These are phyloP conservation scores for Cyphotilapia sp. DNA, from an alignment of 2,113 vertebrate genomes.

Conservation along the genomic window DNA sequence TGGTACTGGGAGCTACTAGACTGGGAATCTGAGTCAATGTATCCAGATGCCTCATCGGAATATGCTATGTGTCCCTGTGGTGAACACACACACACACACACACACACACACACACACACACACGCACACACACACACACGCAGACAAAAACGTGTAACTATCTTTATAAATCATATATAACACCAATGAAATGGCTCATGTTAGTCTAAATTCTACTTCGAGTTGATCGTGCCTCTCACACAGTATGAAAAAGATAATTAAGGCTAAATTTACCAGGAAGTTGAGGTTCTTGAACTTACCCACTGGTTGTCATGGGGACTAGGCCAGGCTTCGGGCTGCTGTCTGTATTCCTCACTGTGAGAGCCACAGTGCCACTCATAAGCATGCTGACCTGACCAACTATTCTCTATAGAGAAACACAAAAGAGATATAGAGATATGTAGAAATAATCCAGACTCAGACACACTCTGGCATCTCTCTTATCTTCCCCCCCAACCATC, in stretches of 20 bases:
- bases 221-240: neutral
- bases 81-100: neutral
- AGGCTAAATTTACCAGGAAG: neutral
- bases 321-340: conserved; percentile 36
- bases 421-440: neutral
- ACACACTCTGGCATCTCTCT: neutral
- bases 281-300: conserved; percentile 37
- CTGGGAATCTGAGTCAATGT: conserved; percentile 72
- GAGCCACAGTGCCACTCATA: conserved; percentile 65
- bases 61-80: conserved; percentile 47
- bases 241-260: neutral
- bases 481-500: neutral
- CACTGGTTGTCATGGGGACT: conserved; percentile 48
- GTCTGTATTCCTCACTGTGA: conserved; percentile 41
- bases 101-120: neutral
- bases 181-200: neutral
- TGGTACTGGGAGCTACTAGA: conserved; percentile 69
- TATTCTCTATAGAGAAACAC: conserved; percentile 53
- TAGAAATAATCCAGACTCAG: neutral
- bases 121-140: neutral
- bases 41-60: conserved; percentile 18
- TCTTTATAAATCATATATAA: neutral
- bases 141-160: neutral
- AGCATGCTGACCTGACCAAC: conserved; percentile 64
- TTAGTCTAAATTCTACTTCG: neutral